phyloP scores from a whole-genome alignment of 2,888 invertebrate species.

The Drosophila picticornis region DNA sequence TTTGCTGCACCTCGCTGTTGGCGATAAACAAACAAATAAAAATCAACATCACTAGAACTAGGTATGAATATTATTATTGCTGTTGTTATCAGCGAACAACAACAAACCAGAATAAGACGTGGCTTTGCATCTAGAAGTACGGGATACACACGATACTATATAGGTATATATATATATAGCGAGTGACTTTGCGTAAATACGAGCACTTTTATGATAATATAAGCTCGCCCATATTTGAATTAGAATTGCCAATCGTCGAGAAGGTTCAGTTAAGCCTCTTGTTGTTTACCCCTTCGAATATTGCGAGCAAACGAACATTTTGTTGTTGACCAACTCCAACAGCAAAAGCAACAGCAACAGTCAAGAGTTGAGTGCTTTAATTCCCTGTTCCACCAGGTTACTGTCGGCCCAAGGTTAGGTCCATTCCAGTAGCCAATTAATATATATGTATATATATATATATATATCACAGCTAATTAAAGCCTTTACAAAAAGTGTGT shows the following conservation, averaged over 20 bases:
- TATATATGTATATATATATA: neutral
- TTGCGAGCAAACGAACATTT: slow-evolving; percentile 37
- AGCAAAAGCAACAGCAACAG: neutral
- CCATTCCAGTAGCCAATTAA: neutral
- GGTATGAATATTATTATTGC: slow-evolving; percentile 37
- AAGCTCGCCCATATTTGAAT: slow-evolving; percentile 30
- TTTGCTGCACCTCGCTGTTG: slow-evolving; percentile 34
- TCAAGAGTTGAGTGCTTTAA: slow-evolving; percentile 26
- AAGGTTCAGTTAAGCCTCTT: slow-evolving; percentile 13
- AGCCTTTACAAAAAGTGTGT: slow-evolving; percentile 16
- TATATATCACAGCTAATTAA: slow-evolving; percentile 41
- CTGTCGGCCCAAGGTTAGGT: slow-evolving; percentile 25
- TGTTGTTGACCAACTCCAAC: slow-evolving; percentile 61
- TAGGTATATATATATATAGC: slow-evolving; percentile 4
- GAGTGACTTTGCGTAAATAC: slow-evolving; percentile 28
- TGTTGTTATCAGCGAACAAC: slow-evolving; percentile 50
- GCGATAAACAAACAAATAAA: slow-evolving; percentile 66
- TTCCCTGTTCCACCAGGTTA: slow-evolving; percentile 14
- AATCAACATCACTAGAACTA: slow-evolving; percentile 47
- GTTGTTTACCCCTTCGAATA: slow-evolving; percentile 54
- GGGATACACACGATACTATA: slow-evolving; percentile 14
- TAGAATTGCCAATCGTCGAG: slow-evolving; percentile 36
- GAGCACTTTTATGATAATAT: slow-evolving; percentile 21
- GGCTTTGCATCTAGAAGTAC: slow-evolving; percentile 31
- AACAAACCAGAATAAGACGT: slow-evolving; percentile 24